Conservation (phyloP, 2,888 invertebrate genomes). For the Onchidella celtica region DNA sequence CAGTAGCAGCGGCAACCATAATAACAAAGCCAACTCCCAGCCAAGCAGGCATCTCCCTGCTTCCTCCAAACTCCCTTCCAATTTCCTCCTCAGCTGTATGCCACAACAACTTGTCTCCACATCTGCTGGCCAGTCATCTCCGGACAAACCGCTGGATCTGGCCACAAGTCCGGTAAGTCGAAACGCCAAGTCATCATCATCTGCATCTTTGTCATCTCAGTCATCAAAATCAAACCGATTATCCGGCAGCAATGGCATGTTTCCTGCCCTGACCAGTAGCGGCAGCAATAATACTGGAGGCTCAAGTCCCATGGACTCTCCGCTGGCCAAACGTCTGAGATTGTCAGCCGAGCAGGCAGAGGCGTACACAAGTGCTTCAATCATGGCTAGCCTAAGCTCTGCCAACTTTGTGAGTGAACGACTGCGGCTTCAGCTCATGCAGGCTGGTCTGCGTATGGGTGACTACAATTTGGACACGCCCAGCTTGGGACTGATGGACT, state of each 20-base stretch:
- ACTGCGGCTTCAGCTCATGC: constrained; percentile 45
- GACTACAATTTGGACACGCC: constrained; percentile 36
- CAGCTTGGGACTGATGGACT: constrained; percentile 30
- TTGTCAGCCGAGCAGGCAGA: constrained; percentile 48
- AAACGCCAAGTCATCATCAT: constrained; percentile 24
- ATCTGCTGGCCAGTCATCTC: background rate
- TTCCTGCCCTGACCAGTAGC: background rate
- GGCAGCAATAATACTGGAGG: background rate
- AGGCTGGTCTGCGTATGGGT: constrained; percentile 33
- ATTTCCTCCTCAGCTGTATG: background rate
- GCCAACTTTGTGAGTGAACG: constrained; percentile 38
- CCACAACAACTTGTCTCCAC: background rate
- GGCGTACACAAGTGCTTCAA: constrained; percentile 55
- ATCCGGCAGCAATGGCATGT: constrained; percentile 23
- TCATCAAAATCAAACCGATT: constrained; percentile 16
- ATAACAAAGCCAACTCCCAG: background rate
- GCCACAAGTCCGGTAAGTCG: constrained; percentile 45
- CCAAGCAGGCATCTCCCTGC: constrained; percentile 1
- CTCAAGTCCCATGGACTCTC: constrained; percentile 27
- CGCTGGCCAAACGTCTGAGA: constrained; percentile 34
- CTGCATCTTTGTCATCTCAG: background rate
- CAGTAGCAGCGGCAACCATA: constrained; percentile 17
- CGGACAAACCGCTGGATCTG: constrained; percentile 45
- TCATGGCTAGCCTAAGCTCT: constrained; percentile 59
- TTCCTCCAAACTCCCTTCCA: constrained; percentile 10